Evolutionary conservation across 2,888 invertebrate species (phyloP), one percentile per base, ranked within the genome.

Genomic region (Leptinotarsa peninsularis): DNA sequence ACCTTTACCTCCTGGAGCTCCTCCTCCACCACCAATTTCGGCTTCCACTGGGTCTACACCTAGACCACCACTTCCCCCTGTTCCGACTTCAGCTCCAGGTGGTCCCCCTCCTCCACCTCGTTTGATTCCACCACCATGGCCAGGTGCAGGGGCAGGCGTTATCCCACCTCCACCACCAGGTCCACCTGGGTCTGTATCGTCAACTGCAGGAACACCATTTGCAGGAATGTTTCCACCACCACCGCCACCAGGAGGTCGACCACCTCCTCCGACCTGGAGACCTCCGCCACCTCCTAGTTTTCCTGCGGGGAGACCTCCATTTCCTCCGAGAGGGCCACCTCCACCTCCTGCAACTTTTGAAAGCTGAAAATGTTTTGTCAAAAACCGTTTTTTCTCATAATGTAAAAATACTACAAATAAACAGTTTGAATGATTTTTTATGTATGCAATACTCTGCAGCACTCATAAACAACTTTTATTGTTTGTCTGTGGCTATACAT

Each of bases 271-370:
- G 0, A 91, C 91, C 27, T 93, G 93, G 93, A 89, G 93, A 74
- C 92, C 92, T 52, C 93, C 93, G 0, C 93, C 93, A 0, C 91
- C 92, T 3, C 91, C 92, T 3, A 91, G 92, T 18, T 88, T 88
- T 77, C 81, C 82, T 4, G 93, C 93, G 77, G 76, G 52, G 23
- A 85, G 90, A 78, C 90, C 91, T 54, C 89, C 91, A 1, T 91
- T 93, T 78, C 93, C 93, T 7, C 93, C 93, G 56, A 91, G 93
- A 80, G 93, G 93, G 54, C 92, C 93, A 0, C 93, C 94, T 0
- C 94, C 94, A 79, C 94, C 94, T 10, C 93, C 93, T 49, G 91
- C 90, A 21, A 79, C 54, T 74, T 80, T 78, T 76, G 81, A 75
- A 21, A 67, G 67, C 49, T 69, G 23, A 66, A 17, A 50, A 10